Evolutionary conservation across 1,140 invertebrate species (phyloP).

Genomic region (Subanguina moxae): DNA sequence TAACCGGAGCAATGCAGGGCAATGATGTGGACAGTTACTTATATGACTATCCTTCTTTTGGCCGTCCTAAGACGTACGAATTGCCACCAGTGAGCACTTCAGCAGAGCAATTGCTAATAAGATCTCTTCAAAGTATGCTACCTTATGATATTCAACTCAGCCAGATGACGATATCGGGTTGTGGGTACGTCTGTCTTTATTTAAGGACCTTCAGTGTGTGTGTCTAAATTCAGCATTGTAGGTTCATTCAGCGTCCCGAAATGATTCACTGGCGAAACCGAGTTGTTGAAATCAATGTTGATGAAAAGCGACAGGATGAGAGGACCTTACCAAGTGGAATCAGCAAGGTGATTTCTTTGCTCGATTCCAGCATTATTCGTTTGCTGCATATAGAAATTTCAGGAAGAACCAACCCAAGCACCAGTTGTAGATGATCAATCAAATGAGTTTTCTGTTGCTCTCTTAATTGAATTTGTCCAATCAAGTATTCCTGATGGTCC

Average conservation of each 20-base stretch:
- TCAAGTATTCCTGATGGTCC: conserved; percentile 3
- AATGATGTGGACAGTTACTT: no score
- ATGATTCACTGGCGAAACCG: conserved; percentile 22
- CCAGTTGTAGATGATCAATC: neutral
- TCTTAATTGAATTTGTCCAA: neutral
- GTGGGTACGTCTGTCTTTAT: neutral
- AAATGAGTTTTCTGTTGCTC: neutral
- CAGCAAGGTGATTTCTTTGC: no score
- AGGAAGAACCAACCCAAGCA: no score
- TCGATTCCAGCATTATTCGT: no score
- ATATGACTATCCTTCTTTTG: no score
- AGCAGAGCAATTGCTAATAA: neutral
- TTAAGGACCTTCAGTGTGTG: neutral
- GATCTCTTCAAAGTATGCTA: neutral
- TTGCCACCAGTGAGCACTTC: neutral
- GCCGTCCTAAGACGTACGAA: neutral
- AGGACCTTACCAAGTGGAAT: no score
- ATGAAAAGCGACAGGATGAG: no score
- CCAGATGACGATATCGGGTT: neutral
- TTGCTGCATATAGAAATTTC: no score
- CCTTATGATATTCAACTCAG: neutral
- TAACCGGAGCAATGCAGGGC: no score
- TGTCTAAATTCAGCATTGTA: neutral
- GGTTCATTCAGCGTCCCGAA: conserved; percentile 10
- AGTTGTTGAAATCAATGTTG: conserved; percentile 17